Conservation (phyloP, 2,888 invertebrate species). For the Drosophila robusta region DNA sequence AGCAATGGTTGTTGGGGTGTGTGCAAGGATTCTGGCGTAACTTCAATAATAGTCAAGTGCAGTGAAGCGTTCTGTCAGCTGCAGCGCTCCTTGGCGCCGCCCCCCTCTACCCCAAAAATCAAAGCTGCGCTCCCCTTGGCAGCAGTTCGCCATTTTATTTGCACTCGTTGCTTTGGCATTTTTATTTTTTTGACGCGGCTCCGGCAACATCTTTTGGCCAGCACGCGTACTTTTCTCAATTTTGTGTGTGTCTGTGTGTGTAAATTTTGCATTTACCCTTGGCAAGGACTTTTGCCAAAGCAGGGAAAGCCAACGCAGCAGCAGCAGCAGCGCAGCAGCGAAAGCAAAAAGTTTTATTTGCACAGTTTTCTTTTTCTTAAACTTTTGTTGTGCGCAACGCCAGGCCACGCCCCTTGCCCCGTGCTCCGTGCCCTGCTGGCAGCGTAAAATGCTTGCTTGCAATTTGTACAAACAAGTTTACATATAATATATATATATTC, state of each 20-base stretch:
- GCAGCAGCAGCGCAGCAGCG: conserved; percentile 27
- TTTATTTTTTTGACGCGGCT: conserved; percentile 57
- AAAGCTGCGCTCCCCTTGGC: conserved; percentile 56
- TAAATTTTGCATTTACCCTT: conserved; percentile 83
- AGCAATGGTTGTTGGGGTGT: conserved; percentile 4
- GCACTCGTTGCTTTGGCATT: conserved; percentile 71
- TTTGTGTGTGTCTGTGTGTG: conserved; percentile 37
- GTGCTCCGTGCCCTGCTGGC: neutral
- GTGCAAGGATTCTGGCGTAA: conserved; percentile 55
- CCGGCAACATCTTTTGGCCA: conserved; percentile 74
- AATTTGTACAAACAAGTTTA: conserved; percentile 71
- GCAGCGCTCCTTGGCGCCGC: conserved; percentile 49
- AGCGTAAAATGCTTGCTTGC: conserved; percentile 76
- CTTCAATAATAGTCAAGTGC: conserved; percentile 81
- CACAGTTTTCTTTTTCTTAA: conserved; percentile 76
- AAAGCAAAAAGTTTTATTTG: conserved; percentile 82
- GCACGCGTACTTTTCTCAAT: conserved; percentile 59
- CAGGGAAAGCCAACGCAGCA: conserved; percentile 53
- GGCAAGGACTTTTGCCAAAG: conserved; percentile 80
- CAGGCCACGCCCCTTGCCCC: neutral
- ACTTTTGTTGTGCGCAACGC: conserved; percentile 67
- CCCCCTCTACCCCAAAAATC: conserved; percentile 36
- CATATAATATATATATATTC: conserved; percentile 38
- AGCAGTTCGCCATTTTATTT: conserved; percentile 73
- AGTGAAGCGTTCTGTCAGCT: conserved; percentile 79